Evolutionary conservation across 2,113 vertebrate species (phyloP).

Genomic region (Uria aalge): DNA sequence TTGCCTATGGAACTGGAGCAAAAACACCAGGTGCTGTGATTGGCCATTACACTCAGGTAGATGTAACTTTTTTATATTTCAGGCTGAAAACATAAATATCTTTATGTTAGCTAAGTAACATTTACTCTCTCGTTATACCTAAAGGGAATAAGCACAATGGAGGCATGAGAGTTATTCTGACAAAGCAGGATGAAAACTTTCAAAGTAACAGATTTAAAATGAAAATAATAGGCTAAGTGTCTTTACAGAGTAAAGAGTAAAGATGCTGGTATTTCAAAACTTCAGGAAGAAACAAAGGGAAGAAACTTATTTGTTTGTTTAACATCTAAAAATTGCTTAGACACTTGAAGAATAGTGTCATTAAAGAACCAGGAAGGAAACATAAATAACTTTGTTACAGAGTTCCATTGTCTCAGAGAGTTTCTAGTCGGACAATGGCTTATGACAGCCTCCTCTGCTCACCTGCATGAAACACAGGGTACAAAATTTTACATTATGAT

Average conservation of each 20-base stretch:
- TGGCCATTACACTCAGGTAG: constrained; percentile 73
- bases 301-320: background rate
- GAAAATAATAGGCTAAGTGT: background rate
- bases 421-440: background rate
- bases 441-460: background rate
- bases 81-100: background rate
- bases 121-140: background rate
- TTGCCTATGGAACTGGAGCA: constrained; percentile 4
- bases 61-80: background rate
- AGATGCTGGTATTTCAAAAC: background rate
- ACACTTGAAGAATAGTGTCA: background rate
- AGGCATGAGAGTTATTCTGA: background rate
- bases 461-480: background rate
- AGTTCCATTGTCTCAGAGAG: background rate
- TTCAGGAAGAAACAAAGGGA: background rate
- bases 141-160: background rate
- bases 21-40: background rate
- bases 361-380: background rate
- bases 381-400: background rate
- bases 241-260: background rate
- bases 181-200: background rate
- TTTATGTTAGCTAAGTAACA: background rate
- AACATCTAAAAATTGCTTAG: background rate
- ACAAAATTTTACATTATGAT: background rate
- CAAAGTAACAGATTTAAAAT: background rate